Base-by-base conservation (phyloP, 2,113 vertebrate genomes). In the Amphilophus citrinellus region DNA sequence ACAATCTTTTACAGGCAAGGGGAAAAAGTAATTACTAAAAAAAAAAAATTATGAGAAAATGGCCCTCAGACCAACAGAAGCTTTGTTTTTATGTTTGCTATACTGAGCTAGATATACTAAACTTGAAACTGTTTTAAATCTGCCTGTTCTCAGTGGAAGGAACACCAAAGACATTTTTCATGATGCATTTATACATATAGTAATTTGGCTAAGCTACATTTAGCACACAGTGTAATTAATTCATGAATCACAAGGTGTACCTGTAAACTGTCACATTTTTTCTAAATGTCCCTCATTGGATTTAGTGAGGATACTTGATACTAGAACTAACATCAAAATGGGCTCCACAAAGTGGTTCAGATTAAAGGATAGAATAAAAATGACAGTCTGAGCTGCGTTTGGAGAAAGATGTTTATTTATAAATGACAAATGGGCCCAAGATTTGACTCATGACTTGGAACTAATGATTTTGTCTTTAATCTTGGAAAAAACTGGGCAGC, bases 191-290 rank as follows among this genome's bases (percentile, higher is more conserved):
- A 61, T 13, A 15, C 57, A 3, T 9, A 11, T 15, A 56, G 37
- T 18, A 2, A 13, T 35, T 7, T 14, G 14, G 59, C 35, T 2
- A 3, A 7, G 14, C 62, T 47, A 39, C 42, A 66, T 80, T 62
- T 73, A 75, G 18, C 35, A 3, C 76, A 60, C 5, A 1, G 10
- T 57, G 44, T 80, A 59, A 80, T 63, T 76, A 59, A 65, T 50
- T 76, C 53, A 81, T 42, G n/a, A 77, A 60, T 79, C 75, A 62
- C 50, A 50, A 44, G 20, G 58, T 50, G 20, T 17, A 50, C 47
- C 13, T 35, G 10, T 47, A 77, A 62, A 56, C n/a, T 35, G 42
- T 76, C 58, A 65, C 37, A 44, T 44, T 66, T 47, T 10, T 68
- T 15, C 22, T 68, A 37, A 32, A 57, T 22, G 27, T 2, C 18